Percentiles rank a stretch among this genome's conserved stretches.
phyloP scores from a whole-genome alignment of 2,888 invertebrate genomes.

The Tromatobia lineatoria region DNA sequence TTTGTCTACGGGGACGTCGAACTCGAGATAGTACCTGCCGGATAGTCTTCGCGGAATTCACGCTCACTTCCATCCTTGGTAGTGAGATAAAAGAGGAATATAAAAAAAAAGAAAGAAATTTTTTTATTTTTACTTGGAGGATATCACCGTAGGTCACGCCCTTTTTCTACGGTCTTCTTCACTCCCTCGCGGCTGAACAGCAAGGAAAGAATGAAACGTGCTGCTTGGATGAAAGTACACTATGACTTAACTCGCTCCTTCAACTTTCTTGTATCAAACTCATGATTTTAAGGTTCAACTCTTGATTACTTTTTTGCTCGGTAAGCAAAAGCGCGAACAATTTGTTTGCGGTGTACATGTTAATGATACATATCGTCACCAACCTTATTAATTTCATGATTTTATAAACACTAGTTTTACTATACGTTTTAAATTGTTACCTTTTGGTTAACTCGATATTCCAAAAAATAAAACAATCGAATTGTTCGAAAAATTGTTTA shows the following conservation, averaged over 20 bases:
- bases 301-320: slow-evolving; percentile 57
- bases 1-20: slow-evolving; percentile 69
- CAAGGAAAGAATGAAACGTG: slow-evolving; percentile 49
- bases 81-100: slow-evolving; percentile 30
- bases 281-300: slow-evolving; percentile 37
- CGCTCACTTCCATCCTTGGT: slow-evolving; percentile 35
- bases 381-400: not conserved
- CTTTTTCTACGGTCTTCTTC: not conserved
- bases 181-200: slow-evolving; percentile 31
- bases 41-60: slow-evolving; percentile 35
- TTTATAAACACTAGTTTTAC: not conserved
- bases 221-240: slow-evolving; percentile 31
- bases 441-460: no score
- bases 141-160: slow-evolving; percentile 67
- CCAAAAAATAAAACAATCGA: no score
- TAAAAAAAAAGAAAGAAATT: slow-evolving; percentile 42
- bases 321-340: slow-evolving; percentile 20
- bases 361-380: not conserved
- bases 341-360: slow-evolving; percentile 12
- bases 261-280: slow-evolving; percentile 41
- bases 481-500: no score
- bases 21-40: slow-evolving; percentile 55
- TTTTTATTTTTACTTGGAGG: no score
- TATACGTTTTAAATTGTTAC: not conserved
- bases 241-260: not conserved